Base-by-base conservation (phyloP, 1,140 invertebrate genomes). In the Chymomyza costata region DNA sequence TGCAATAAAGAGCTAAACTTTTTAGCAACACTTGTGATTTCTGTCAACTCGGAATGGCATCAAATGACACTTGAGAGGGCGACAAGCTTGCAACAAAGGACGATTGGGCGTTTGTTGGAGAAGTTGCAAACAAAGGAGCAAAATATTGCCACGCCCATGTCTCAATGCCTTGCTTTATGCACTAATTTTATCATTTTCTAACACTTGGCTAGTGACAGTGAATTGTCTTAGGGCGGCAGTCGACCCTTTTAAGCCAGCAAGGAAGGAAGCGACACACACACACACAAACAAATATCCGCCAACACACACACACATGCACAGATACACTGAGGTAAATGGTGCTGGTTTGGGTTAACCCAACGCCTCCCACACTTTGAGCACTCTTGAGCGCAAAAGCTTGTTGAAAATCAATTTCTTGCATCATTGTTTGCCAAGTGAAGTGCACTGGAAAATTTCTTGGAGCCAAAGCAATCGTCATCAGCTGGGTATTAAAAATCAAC, bases 321-420 rank as follows among this genome's bases (percentile, higher is more conserved):
- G 3, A 13, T 34, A 34, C 32, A 8, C n/a, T n/a, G n/a, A n/a
- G n/a, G n/a, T n/a, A n/a, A n/a, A n/a, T n/a, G n/a, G n/a, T n/a
- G n/a, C n/a, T n/a, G n/a, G n/a, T n/a, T n/a, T n/a, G n/a, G n/a
- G 49, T 44, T 60, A 38, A 17, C 35, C 13, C 41, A 10, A 43
- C 14, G 41, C 13, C 18, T 17, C 18, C 49, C 13, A 7, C 17
- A 21, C n/a, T n/a, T 32, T 48, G 51, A 34, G 19, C 32, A 28
- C 57, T 47, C 55, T 53, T 46, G 53, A 40, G 40, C 41, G 46
- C 55, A 49, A 65, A 55, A 67, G 70, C 78, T 82, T 82, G 78
- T 82, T 82, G 78, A 82, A 82, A 82, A 82, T 82, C 78, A 82
- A 82, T 82, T 82, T 82, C 78, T 76, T 82, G 78, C 78, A 82